Percentiles rank a stretch among this genome's conserved stretches.
These are phyloP conservation scores for Willowsia nigromaculata DNA, from an alignment of 2,888 invertebrate genomes.

Conservation along the genomic window DNA sequence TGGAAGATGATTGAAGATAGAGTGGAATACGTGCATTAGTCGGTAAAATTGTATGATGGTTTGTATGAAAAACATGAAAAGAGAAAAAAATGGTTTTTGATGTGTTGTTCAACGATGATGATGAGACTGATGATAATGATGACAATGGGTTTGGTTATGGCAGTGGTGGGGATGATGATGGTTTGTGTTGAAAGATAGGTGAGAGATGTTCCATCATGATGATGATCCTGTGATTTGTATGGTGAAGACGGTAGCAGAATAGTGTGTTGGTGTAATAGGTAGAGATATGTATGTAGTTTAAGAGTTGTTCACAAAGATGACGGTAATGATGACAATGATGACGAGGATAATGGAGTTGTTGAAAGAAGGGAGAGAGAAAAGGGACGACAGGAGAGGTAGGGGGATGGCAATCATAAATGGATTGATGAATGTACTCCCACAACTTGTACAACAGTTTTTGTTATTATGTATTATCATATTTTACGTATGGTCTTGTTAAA, in stretches of 20 bases:
- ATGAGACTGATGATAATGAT: slow-evolving; percentile 31
- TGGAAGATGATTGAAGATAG: neutral
- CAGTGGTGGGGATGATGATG: slow-evolving; percentile 25
- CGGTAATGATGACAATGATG: slow-evolving; percentile 44
- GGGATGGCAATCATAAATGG: neutral
- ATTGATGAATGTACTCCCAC: slow-evolving; percentile 23
- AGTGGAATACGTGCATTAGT: no score
- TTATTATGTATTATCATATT: neutral
- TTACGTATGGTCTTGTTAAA: slow-evolving; percentile 22
- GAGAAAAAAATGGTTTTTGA: slow-evolving; percentile 12
- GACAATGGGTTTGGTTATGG: slow-evolving; percentile 27
- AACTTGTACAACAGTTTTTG: slow-evolving; percentile 15
- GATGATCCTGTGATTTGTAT: no score
- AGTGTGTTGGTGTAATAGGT: neutral
- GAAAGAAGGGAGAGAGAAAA: slow-evolving; percentile 35
- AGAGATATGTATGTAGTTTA: neutral
- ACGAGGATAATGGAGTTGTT: slow-evolving; percentile 58
- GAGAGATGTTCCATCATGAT: slow-evolving; percentile 31
- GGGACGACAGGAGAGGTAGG: neutral
- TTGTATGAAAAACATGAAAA: neutral
- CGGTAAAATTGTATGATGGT: no score
- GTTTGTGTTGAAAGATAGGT: slow-evolving; percentile 49
- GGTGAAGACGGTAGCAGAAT: no score
- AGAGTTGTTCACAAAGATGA: neutral
- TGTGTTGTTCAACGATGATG: neutral